Conservation (phyloP, 92 coral and sea anemone genomes). For the Zoanthus sansibaricus region DNA sequence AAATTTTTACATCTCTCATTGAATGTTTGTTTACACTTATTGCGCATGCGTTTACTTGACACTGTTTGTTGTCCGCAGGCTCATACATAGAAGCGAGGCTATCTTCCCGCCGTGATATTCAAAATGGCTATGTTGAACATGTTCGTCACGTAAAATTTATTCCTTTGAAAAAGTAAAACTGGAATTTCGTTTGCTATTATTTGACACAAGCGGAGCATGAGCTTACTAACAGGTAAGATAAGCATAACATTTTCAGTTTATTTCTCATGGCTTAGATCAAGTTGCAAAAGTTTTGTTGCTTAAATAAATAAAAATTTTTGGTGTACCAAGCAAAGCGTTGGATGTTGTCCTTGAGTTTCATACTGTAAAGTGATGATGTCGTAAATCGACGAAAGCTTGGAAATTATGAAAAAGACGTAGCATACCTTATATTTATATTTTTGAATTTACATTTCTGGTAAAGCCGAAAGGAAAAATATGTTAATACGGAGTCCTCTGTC, state of each 20-base stretch:
- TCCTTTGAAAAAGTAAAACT: not conserved
- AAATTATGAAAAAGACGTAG: too few species aligned
- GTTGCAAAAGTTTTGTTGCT: not conserved
- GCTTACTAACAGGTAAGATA: slow-evolving; percentile 56
- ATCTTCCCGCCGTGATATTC: slow-evolving; percentile 29
- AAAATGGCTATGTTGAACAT: not conserved
- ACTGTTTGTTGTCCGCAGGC: slow-evolving; percentile 9
- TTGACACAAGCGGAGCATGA: slow-evolving; percentile 36
- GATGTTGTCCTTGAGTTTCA: too few species aligned
- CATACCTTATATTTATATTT: too few species aligned
- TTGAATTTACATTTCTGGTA: too few species aligned
- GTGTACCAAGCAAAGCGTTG: too few species aligned
- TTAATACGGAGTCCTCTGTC: too few species aligned
- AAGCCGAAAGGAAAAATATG: too few species aligned
- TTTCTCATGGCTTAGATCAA: too few species aligned
- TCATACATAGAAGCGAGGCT: slow-evolving; percentile 15
- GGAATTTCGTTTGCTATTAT: not conserved
- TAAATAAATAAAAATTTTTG: too few species aligned
- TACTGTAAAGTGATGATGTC: too few species aligned
- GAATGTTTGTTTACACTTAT: slow-evolving; percentile 30
- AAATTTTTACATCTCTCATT: not conserved
- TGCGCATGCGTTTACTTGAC: slow-evolving; percentile 24
- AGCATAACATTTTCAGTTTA: not conserved
- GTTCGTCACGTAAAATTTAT: not conserved
- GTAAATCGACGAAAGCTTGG: too few species aligned